Evolutionary conservation across 1,140 invertebrate genomes (phyloP).

Genomic region (Aethina tumida): DNA sequence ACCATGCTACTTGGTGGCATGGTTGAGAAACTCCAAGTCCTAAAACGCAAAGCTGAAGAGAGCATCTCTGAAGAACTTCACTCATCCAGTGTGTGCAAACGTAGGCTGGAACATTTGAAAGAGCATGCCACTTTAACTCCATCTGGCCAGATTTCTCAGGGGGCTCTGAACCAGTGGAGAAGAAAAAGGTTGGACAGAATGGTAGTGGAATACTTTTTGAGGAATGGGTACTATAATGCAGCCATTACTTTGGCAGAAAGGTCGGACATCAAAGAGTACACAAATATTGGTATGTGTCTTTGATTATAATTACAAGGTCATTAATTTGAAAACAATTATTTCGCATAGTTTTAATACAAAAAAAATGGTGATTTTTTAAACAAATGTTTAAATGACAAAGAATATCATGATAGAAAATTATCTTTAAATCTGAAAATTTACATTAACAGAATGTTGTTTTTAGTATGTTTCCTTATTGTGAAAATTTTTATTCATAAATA

Average conservation of each 20-base stretch:
- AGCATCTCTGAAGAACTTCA: constrained; percentile 85
- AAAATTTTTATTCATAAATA: no score
- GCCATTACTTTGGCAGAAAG: constrained; percentile 77
- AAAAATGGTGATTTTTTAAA: neutral
- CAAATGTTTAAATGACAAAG: no score
- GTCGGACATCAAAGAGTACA: constrained; percentile 76
- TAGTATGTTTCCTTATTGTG: no score
- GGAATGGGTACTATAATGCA: constrained; percentile 91
- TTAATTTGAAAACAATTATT: neutral
- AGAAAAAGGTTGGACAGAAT: constrained; percentile 84
- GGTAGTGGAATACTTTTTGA: constrained; percentile 93
- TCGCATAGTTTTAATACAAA: neutral
- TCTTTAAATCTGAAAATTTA: no score
- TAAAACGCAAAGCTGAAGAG: constrained; percentile 91
- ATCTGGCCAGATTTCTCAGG: constrained; percentile 34
- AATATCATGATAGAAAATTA: no score
- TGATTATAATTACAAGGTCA: neutral
- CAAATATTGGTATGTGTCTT: constrained; percentile 66
- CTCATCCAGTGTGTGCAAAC: constrained; percentile 75
- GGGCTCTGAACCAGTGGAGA: constrained; percentile 70
- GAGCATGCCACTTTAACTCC: constrained; percentile 50
- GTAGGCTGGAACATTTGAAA: constrained; percentile 87
- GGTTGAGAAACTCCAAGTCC: constrained; percentile 74
- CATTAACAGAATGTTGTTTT: no score
- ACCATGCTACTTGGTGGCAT: constrained; percentile 74